These are phyloP conservation scores for Melanocharis versteri DNA, from an alignment of 2,113 vertebrate species.

Conservation along the genomic window DNA sequence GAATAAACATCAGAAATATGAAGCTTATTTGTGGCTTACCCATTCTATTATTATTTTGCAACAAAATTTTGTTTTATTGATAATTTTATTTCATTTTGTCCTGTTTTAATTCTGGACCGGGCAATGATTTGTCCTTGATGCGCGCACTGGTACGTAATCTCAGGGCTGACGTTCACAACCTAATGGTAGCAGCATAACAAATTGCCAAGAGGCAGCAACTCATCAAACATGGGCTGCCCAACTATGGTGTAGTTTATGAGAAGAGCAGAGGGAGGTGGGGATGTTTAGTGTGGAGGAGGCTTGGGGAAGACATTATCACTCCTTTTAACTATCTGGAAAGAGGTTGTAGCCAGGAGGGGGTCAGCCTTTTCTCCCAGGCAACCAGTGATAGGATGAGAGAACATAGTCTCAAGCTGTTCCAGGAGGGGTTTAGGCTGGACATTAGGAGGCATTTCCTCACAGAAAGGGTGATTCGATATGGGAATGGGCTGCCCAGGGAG, in stretches of 20 bases:
- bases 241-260: too few relatives aligned
- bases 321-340: not conserved
- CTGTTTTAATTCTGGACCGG: too few relatives aligned
- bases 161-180: too few relatives aligned
- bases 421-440: not conserved
- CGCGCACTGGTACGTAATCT: too few relatives aligned
- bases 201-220: too few relatives aligned
- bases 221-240: too few relatives aligned
- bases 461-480: not conserved
- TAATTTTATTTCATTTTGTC: too few relatives aligned
- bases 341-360: not conserved
- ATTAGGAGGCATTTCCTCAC: not conserved
- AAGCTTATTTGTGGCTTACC: not conserved
- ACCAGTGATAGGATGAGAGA: fast-evolving
- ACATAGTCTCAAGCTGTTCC: not conserved
- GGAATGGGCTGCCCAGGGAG: not conserved
- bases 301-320: not conserved
- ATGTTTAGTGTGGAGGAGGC: not conserved
- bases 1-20: not conserved
- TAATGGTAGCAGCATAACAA: too few relatives aligned
- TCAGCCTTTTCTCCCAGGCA: not conserved
- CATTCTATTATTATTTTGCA: not conserved
- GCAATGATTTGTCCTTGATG: too few relatives aligned
- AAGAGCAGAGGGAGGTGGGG: not conserved
- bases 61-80: not conserved